These are phyloP conservation scores for Cataglyphis altisquamis DNA, from an alignment of 2,888 invertebrate genomes.

Conservation along the genomic window DNA sequence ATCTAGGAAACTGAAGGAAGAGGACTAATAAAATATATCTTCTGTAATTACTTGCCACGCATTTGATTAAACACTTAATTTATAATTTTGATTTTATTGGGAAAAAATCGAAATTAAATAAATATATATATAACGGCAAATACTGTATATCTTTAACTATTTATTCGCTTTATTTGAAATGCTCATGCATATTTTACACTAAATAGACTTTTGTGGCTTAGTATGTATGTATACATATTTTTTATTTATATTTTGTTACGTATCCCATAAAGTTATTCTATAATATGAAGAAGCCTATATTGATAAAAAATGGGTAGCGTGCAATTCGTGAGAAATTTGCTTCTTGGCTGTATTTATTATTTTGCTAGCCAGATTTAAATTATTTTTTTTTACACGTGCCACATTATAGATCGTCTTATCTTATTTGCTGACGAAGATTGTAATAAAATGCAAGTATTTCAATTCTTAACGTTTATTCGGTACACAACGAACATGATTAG, in stretches of 20 bases:
- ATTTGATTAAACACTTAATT: conserved; percentile 1
- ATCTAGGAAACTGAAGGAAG: background rate
- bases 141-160: background rate
- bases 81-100: background rate
- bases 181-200: background rate
- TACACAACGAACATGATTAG: conserved; percentile 35
- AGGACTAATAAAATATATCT: background rate
- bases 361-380: conserved; percentile 9
- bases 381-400: conserved; percentile 8
- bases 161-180: background rate
- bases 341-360: conserved; percentile 27
- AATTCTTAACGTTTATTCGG: conserved; percentile 2
- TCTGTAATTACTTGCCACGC: too few relatives aligned
- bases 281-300: background rate
- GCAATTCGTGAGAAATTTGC: conserved; percentile 31
- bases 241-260: conserved; percentile 24
- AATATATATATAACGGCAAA: background rate
- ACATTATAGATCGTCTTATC: conserved; percentile 8
- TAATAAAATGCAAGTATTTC: background rate
- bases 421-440: background rate
- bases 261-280: background rate
- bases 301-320: conserved; percentile 13
- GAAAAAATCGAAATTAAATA: background rate
- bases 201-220: conserved; percentile 35
- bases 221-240: background rate